Evolutionary conservation across 2,888 invertebrate species (phyloP).

Genomic region (Mechanitis messenoides): DNA sequence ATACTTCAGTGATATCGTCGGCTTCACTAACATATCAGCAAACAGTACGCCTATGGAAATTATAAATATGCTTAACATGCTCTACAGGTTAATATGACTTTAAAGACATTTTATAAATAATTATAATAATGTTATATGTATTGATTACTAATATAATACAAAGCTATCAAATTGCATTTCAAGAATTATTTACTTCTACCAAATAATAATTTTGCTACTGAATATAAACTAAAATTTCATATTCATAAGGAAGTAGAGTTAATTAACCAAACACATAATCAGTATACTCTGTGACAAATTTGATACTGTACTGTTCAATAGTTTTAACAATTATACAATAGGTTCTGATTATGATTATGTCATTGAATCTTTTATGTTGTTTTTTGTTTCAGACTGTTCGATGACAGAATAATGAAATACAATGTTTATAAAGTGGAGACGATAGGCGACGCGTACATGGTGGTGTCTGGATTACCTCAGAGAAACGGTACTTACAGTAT

Average conservation of each 20-base stretch:
- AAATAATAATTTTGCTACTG: too few relatives aligned
- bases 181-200: too few relatives aligned
- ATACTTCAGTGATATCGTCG: conserved; percentile 83
- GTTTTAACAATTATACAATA: too few relatives aligned
- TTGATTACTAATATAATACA: not conserved
- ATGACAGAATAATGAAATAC: conserved; percentile 81
- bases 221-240: too few relatives aligned
- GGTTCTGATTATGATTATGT: too few relatives aligned
- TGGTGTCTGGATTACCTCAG: conserved; percentile 76
- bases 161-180: too few relatives aligned
- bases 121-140: not conserved
- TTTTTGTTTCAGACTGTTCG: conserved; percentile 74
- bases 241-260: too few relatives aligned
- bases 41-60: conserved; percentile 80
- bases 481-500: conserved; percentile 60
- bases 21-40: conserved; percentile 80
- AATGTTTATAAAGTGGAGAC: conserved; percentile 86
- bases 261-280: too few relatives aligned
- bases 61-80: conserved; percentile 81
- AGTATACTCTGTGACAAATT: too few relatives aligned
- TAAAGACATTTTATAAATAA: not conserved
- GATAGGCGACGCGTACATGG: conserved; percentile 80
- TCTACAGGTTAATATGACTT: conserved; percentile 74
- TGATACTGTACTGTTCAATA: too few relatives aligned
- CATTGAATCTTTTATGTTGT: conserved; percentile 3